Conservation (phyloP, 1,140 invertebrate species). For the Xylocopa sonorina region DNA sequence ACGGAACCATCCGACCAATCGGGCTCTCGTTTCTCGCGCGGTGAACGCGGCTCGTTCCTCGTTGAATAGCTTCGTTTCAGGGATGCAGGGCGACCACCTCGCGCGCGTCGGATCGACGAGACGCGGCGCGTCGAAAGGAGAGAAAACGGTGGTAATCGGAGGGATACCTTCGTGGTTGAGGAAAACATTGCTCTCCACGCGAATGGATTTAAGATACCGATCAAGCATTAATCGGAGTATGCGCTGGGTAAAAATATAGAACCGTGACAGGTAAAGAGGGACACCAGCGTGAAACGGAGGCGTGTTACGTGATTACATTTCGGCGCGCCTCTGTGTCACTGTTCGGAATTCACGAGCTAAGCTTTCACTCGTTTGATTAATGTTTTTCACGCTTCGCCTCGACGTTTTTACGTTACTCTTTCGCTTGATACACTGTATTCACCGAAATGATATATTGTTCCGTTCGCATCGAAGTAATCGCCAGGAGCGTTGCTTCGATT, state of each 20-base stretch:
- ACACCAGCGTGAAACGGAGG: no score
- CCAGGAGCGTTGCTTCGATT: neutral
- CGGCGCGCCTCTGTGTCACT: neutral
- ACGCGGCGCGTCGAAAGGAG: neutral
- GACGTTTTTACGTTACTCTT: neutral
- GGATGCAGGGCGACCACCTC: no score
- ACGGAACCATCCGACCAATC: neutral
- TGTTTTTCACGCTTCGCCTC: constrained; percentile 5
- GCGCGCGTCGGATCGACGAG: neutral
- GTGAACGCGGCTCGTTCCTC: neutral
- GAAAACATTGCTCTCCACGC: no score
- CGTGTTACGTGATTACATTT: neutral
- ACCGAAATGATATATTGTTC: constrained; percentile 11
- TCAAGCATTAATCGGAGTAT: no score
- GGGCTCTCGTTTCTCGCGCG: neutral
- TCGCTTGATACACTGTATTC: neutral
- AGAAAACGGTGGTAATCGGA: constrained; percentile 1
- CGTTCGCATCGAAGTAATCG: constrained; percentile 1
- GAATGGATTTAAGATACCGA: no score
- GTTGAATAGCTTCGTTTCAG: neutral
- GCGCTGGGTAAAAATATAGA: no score
- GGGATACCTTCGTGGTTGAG: constrained; percentile 1
- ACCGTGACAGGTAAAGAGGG: no score
- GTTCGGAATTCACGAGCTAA: constrained; percentile 1
- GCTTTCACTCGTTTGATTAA: constrained; percentile 3